These are phyloP conservation scores for Leptonema lineaticorne DNA, from an alignment of 1,140 invertebrate species.

Conservation along the genomic window DNA sequence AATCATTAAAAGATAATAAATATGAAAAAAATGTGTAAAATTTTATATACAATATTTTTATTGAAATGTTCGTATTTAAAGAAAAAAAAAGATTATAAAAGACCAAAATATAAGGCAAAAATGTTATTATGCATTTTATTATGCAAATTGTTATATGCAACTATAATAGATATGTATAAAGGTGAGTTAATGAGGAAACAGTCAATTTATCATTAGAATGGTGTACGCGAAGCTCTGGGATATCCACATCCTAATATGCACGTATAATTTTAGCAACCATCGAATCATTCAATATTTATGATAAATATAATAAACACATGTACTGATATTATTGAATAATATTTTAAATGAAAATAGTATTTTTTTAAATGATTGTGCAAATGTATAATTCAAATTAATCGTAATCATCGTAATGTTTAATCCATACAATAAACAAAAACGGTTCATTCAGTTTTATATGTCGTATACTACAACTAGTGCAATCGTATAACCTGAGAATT, in stretches of 20 bases:
- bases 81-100: not conserved
- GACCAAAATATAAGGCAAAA: not conserved
- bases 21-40: too few relatives aligned
- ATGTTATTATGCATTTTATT: conserved; percentile 27
- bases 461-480: too few relatives aligned
- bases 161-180: conserved; percentile 15
- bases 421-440: too few relatives aligned
- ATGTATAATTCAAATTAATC: too few relatives aligned
- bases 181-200: conserved; percentile 32
- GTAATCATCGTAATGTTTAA: too few relatives aligned
- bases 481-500: too few relatives aligned
- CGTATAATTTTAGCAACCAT: not conserved
- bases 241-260: conserved; percentile 1
- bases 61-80: too few relatives aligned
- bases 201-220: conserved; percentile 27
- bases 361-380: too few relatives aligned
- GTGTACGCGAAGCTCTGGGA: not conserved
- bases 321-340: not conserved
- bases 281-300: not conserved
- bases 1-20: too few relatives aligned
- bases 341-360: not conserved
- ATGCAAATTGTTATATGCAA: conserved; percentile 11
- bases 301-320: not conserved
- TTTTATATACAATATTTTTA: too few relatives aligned
- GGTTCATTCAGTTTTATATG: too few relatives aligned